phyloP scores from a whole-genome alignment of 2,797 vertebrate species.

The Melanotaenia trifasciata region DNA sequence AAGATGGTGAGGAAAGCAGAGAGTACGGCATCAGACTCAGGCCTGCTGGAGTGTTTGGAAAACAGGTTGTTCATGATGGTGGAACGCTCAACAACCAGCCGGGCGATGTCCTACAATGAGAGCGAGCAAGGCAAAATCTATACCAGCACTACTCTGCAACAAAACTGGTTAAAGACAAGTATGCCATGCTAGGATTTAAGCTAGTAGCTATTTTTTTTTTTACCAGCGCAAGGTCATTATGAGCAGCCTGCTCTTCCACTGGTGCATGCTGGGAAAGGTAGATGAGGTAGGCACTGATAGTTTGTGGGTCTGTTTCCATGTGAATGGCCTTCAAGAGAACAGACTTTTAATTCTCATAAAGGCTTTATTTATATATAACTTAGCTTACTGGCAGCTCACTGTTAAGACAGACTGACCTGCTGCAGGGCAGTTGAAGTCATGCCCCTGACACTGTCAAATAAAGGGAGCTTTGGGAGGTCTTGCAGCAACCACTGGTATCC shows the following conservation, averaged over 20 bases:
- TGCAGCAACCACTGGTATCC: constrained; percentile 96
- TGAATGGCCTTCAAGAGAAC: constrained; percentile 89
- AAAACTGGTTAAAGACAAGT: background rate
- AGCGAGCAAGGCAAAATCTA: background rate
- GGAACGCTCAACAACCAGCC: constrained; percentile 96
- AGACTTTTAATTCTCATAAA: background rate
- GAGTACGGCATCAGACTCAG: constrained; percentile 90
- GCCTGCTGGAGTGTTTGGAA: constrained; percentile 89
- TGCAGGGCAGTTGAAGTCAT: constrained; percentile 93
- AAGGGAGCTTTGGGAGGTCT: constrained; percentile 92
- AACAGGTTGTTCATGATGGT: constrained; percentile 99
- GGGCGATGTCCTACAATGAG: constrained; percentile 89
- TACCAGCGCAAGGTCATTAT: constrained; percentile 96
- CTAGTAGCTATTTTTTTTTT: constrained; percentile 64
- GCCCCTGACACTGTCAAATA: constrained; percentile 92
- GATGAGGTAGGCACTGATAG: constrained; percentile 97
- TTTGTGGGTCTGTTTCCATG: constrained; percentile 97
- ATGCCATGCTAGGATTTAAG: background rate
- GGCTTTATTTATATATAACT: background rate
- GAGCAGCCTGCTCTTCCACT: constrained; percentile 93
- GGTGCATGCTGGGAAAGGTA: constrained; percentile 97
- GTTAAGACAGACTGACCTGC: constrained; percentile 84
- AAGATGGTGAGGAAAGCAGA: constrained; percentile 92
- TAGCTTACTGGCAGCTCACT: background rate
- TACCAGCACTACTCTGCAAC: constrained; percentile 11